Evolutionary conservation across 2,797 vertebrate genomes (phyloP).

Genomic region (Sciurus carolinensis): DNA sequence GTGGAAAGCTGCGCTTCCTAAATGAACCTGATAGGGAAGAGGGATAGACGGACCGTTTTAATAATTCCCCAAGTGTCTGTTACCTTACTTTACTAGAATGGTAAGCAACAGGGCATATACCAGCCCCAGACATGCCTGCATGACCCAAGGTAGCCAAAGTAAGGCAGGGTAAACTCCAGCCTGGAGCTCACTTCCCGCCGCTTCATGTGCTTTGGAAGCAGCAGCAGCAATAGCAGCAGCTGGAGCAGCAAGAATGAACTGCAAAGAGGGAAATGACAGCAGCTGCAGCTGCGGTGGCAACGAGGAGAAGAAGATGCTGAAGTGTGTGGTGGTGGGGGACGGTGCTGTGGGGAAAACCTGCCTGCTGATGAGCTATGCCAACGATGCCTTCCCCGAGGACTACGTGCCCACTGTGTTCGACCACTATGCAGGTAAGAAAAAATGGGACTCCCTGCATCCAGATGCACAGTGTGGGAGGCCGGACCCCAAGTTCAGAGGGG

Average conservation of each 20-base stretch:
- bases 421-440: conserved; percentile 92
- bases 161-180: conserved; percentile 83
- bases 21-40: conserved; percentile 69
- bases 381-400: conserved; percentile 93
- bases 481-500: neutral
- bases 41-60: conserved; percentile 59
- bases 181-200: conserved; percentile 75
- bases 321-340: conserved; percentile 93
- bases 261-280: conserved; percentile 84
- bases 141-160: conserved; percentile 74
- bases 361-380: conserved; percentile 93
- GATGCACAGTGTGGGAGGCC: neutral
- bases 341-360: conserved; percentile 93
- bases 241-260: conserved; percentile 87
- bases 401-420: conserved; percentile 93
- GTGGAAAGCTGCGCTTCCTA: conserved; percentile 88
- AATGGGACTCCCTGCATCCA: neutral
- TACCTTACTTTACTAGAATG: conserved; percentile 82
- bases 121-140: conserved; percentile 78
- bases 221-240: conserved; percentile 75
- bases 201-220: conserved; percentile 85
- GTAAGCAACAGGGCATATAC: conserved; percentile 78
- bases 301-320: conserved; percentile 91
- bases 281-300: conserved; percentile 83
- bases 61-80: neutral